Base-by-base conservation (phyloP, 1,140 invertebrate genomes). In the Dolichoris vasculosae region DNA sequence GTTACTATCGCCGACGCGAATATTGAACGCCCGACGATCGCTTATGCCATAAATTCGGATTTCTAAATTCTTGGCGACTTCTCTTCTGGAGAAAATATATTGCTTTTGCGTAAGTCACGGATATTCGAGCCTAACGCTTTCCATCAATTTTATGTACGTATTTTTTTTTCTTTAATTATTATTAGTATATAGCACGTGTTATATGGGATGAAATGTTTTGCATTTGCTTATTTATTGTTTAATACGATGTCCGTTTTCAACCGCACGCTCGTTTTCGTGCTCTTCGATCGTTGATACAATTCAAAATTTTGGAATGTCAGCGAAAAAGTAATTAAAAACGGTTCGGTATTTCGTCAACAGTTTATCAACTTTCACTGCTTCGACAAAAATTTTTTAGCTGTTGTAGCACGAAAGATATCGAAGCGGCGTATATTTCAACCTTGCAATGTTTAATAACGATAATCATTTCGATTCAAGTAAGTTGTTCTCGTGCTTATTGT, bases 281-380 rank as follows among this genome's bases (percentile, higher is more conserved):
- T 46, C 43, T 46, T 46, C 43, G 43, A 46, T 46, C 13, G 13
- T 46, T 46, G 13, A 13, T 13, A 46, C 43, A 13, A 46, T 46
- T 46, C 55, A 26, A 26, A 26, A 2, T 26, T 2, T 26, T 26
- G 55, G 23, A 59, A 26, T 9, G 55, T 26, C 20, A 26, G 55
- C 55, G 55, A 13, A 59, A 59, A 59, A 26, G 2, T 9, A 26
- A 26, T 26, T 13, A 13, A 59, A 59, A 26, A 59, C 23, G 23
- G 3, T 26, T 3, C 4, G 9, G 55, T 26, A 59, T 59, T n/a
- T 26, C 30, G 64, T 38, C 32, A 13, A 8, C 67, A 30, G 67
- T 1, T 82, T 82, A 67, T 82, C 40, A 55, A 55, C 64, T 82
- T 82, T 82, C 80, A 38, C 80, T 38, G 43, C 43, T 30, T 71